A percentile compares a stretch with the other conserved stretches of the same genome.
Conservation (phyloP, 2,113 vertebrate genomes). For the Podiceps cristatus region DNA sequence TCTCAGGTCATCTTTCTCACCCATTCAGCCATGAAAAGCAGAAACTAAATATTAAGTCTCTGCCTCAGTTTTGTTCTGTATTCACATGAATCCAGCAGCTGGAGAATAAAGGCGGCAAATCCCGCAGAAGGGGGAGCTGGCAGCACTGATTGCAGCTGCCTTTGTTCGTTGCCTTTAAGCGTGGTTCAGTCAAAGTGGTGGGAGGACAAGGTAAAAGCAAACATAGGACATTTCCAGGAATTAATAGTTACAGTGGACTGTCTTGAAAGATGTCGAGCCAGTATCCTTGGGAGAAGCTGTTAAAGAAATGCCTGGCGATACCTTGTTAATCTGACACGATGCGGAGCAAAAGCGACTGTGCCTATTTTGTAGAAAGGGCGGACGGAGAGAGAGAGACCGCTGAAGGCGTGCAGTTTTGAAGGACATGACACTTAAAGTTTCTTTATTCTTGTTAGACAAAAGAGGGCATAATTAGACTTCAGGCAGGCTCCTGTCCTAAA, state of each 20-base stretch:
- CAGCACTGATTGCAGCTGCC: neutral
- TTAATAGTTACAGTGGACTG: neutral
- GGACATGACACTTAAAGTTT: neutral
- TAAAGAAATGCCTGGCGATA: neutral
- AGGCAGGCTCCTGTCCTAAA: neutral
- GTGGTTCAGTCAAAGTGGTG: neutral
- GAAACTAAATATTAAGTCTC: neutral
- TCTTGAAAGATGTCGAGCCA: neutral
- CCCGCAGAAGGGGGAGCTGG: neutral
- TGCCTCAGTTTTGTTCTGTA: neutral
- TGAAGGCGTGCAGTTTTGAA: neutral
- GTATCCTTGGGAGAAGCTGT: neutral
- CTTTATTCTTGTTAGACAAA: neutral
- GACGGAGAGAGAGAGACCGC: neutral
- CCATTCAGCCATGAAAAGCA: neutral
- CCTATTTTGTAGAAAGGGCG: rapidly evolving
- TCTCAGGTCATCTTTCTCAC: neutral
- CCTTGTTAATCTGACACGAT: neutral
- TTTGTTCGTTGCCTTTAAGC: neutral
- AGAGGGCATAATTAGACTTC: neutral
- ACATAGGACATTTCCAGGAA: neutral
- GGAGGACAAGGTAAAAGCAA: neutral
- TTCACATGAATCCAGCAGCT: neutral
- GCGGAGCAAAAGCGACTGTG: neutral
- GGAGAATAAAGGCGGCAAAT: neutral